These are phyloP conservation scores for Limnephilus auricula DNA, from an alignment of 2,888 invertebrate species.

Conservation along the genomic window DNA sequence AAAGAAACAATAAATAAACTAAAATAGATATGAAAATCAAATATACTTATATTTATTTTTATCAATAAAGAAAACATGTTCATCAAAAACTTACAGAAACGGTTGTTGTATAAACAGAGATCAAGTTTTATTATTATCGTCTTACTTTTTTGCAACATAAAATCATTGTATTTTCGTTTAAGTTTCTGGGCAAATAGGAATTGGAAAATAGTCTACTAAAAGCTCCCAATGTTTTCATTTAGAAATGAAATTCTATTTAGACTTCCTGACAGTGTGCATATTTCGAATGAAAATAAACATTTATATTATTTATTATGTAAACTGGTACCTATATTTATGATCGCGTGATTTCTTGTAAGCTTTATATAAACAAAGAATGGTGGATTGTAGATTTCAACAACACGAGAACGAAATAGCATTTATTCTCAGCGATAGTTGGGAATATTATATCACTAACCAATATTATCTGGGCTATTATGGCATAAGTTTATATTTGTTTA, in stretches of 20 bases:
- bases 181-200: not conserved
- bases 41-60: not conserved
- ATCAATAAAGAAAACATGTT: not conserved
- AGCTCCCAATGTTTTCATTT: not conserved
- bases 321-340: conserved; percentile 3
- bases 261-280: not conserved
- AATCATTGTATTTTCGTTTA: not conserved
- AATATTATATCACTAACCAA: not conserved
- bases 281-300: conserved; percentile 17
- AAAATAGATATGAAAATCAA: no score
- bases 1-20: no score
- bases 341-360: conserved; percentile 3
- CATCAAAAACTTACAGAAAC: not conserved
- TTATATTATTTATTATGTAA: conserved; percentile 8
- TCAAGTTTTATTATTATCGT: not conserved
- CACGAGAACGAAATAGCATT: not conserved
- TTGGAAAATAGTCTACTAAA: not conserved
- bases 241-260: conserved; percentile 3
- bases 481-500: not conserved
- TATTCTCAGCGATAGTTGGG: not conserved
- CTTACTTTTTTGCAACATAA: not conserved
- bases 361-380: conserved; percentile 7
- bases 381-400: not conserved
- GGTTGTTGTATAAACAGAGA: not conserved
- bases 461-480: not conserved